Evolutionary conservation across 2,888 invertebrate genomes (phyloP).

Genomic region (Athalia circularis): DNA sequence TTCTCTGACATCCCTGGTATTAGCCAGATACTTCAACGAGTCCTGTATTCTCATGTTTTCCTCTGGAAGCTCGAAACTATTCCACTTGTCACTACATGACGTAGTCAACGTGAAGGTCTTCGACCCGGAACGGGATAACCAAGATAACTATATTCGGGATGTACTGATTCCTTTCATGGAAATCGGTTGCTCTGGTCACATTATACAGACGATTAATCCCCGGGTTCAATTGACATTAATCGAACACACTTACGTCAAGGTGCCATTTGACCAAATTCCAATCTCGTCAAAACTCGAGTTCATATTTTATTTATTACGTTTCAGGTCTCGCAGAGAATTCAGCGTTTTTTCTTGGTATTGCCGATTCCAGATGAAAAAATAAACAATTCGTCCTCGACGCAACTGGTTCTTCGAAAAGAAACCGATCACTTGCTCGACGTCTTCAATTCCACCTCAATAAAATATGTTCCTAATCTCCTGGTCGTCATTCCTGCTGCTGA

Average conservation of each 20-base stretch:
- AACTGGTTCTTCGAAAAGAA: background rate
- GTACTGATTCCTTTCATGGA: constrained; percentile 12
- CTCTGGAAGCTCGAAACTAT: background rate
- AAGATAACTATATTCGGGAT: background rate
- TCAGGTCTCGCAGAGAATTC: constrained; percentile 20
- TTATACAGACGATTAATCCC: constrained; percentile 11
- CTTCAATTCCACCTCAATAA: background rate
- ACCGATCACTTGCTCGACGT: constrained; percentile 8
- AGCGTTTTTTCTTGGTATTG: constrained; percentile 9
- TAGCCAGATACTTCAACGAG: constrained; percentile 1
- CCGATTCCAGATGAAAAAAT: background rate
- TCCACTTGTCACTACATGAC: background rate
- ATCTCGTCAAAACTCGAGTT: background rate
- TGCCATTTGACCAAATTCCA: background rate
- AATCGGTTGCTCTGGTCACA: constrained; percentile 18
- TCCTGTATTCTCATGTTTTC: background rate
- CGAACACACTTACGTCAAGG: constrained; percentile 21
- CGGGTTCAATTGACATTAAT: background rate
- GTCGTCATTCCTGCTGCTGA: constrained; percentile 16
- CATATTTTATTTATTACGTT: background rate
- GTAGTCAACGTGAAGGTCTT: constrained; percentile 2
- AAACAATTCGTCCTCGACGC: background rate
- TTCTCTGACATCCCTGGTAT: background rate
- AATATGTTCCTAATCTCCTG: constrained; percentile 5
- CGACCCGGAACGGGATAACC: background rate